Evolutionary conservation across 2,888 invertebrate genomes (phyloP), one percentile per base, ranked within the genome.

Genomic region (Lepas anatifera): DNA sequence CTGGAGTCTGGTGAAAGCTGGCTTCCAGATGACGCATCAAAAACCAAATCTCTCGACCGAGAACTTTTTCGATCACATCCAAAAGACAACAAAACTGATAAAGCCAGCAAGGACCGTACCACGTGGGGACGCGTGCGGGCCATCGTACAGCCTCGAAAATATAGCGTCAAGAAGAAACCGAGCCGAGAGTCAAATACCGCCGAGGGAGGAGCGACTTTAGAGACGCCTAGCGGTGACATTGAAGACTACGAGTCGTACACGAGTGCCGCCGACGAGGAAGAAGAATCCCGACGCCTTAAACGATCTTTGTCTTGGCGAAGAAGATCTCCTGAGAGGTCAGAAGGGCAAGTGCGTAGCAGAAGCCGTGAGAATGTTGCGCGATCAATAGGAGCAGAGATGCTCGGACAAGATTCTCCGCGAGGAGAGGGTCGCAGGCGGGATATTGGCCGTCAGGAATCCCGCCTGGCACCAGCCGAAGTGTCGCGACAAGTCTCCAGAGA

Each of bases 71-170:
- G 37, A 22, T 39, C 52, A 70, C 64, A 68, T 73, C 74, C 73
- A 73, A 29, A 69, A 72, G 37, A 37, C 64, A 67, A 72, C 35
- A 73, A 71, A 63, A n/a, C n/a, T n/a, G 70, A 1, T 81, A 68
- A 83, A 3, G 83, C 83, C 75, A 84, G 85, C 73, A 79, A 82
- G 22, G 83, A 84, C 78, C 87, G 86, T 77, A 87, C 86, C n/a
- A 86, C 89, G 0, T 89, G 89, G 89, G 86, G 87, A 1, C 87
- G 88, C 79, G 87, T 90, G 82, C 86, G 88, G 73, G 87, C 88
- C 76, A 89, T 89, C 71, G 87, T 89, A 73, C 87, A 88, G 77
- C 87, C 87, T 0, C 83, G 86, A 69, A 84, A 86, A 72, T 87
- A 87, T 73, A 86, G 87, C 27, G 83, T 86, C 71, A 86, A 86